Conservation (phyloP, 2,113 vertebrate species). For the Odontesthes bonariensis region DNA sequence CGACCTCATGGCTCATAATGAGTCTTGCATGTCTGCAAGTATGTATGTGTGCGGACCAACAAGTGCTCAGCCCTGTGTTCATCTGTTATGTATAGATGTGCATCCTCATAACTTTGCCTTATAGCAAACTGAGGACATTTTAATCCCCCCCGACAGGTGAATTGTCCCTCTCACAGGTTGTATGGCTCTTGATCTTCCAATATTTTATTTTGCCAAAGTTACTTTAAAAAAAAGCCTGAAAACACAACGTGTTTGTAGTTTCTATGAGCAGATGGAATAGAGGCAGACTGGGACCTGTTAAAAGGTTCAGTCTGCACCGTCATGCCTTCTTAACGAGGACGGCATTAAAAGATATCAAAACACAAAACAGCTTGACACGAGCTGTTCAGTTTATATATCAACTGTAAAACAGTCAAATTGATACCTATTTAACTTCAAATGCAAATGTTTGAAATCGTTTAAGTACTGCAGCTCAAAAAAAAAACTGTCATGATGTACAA, state of each 20-base stretch:
- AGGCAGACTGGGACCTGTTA: not conserved
- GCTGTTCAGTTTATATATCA: not conserved
- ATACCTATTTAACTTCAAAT: conserved; percentile 18
- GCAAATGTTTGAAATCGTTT: conserved; percentile 12
- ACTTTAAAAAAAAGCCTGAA: conserved; percentile 10
- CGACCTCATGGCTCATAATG: conserved; percentile 19
- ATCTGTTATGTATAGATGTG: not conserved
- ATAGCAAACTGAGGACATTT: conserved; percentile 28
- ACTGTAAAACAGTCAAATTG: not conserved
- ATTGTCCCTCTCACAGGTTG: conserved; percentile 28
- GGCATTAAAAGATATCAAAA: not conserved
- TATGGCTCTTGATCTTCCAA: conserved; percentile 48
- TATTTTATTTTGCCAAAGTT: conserved; percentile 53
- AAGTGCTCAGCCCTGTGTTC: not conserved
- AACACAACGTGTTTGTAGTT: conserved; percentile 14
- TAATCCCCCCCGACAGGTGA: conserved; percentile 51
- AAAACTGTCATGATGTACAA: not conserved
- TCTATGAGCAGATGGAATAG: not conserved
- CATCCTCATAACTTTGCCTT: conserved; percentile 24
- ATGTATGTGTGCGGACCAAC: not conserved
- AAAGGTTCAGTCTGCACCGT: not conserved
- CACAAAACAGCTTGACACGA: not conserved
- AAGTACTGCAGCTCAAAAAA: not conserved
- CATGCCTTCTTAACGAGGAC: not conserved
- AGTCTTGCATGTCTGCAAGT: not conserved